A percentile compares a stretch with the other conserved stretches of the same genome.
phyloP scores from a whole-genome alignment of 1,140 invertebrate species.

The Listronotus bonariensis region DNA sequence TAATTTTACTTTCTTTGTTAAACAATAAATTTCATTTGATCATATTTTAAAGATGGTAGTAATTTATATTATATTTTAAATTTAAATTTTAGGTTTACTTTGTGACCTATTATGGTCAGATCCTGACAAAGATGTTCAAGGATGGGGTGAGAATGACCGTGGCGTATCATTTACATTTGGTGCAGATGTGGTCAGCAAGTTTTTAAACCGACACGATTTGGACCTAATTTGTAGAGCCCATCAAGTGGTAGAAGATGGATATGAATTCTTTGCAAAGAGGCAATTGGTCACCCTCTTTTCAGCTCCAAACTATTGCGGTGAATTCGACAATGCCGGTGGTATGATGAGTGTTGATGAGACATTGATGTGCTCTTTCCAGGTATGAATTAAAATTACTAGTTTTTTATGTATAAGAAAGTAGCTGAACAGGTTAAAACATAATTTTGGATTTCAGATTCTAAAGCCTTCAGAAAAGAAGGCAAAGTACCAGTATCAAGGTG shows the following conservation, averaged over 20 bases:
- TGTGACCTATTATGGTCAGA: constrained; percentile 92
- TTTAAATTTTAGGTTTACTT: constrained; percentile 62
- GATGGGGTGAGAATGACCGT: constrained; percentile 87
- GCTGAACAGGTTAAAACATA: too few relatives aligned
- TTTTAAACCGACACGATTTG: constrained; percentile 82
- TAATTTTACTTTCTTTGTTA: too few relatives aligned
- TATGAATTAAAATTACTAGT: constrained; percentile 27
- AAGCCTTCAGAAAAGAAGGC: constrained; percentile 99
- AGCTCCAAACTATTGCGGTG: constrained; percentile 86
- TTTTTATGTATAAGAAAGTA: too few relatives aligned
- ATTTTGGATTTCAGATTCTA: constrained; percentile 73
- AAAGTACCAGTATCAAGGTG: constrained; percentile 94
- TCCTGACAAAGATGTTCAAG: constrained; percentile 85
- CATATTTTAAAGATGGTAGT: too few relatives aligned
- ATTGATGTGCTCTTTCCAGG: constrained; percentile 95
- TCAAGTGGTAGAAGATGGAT: constrained; percentile 77
- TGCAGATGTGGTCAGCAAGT: constrained; percentile 82
- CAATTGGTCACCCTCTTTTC: constrained; percentile 92
- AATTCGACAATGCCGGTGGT: constrained; percentile 79
- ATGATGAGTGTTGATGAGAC: constrained; percentile 99
- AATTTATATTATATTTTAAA: too few relatives aligned
- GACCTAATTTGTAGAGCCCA: constrained; percentile 90
- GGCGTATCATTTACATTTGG: constrained; percentile 88
- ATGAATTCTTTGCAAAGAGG: constrained; percentile 73
- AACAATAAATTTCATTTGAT: too few relatives aligned